phyloP scores from a whole-genome alignment of 2,888 invertebrate species.

The Synergus gifuensis region DNA sequence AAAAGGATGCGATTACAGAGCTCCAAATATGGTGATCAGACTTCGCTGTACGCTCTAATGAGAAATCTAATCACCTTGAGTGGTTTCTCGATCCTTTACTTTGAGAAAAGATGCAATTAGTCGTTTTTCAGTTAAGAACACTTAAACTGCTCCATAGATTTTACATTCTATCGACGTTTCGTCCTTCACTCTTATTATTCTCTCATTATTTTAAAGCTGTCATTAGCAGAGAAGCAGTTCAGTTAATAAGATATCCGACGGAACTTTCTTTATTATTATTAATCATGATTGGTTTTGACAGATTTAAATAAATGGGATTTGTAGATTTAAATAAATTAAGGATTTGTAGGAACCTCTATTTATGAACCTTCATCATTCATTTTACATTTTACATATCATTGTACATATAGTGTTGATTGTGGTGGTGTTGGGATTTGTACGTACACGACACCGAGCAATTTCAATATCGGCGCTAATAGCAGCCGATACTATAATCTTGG shows the following conservation, averaged over 20 bases:
- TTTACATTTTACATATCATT: too few species aligned
- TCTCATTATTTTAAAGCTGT: neutral
- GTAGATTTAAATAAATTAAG: too few species aligned
- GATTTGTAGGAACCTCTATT: too few species aligned
- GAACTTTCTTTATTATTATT: neutral
- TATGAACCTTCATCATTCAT: too few species aligned
- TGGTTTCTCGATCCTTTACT: conserved; percentile 21
- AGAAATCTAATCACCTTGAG: conserved; percentile 31
- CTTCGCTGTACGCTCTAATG: conserved; percentile 15
- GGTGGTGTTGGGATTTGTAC: neutral
- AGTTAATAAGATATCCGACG: neutral
- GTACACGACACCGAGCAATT: conserved; percentile 39
- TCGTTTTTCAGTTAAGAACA: conserved; percentile 19
- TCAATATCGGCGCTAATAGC: conserved; percentile 54
- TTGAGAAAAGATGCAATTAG: conserved; percentile 25
- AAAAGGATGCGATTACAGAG: conserved; percentile 25
- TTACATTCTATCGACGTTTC: neutral
- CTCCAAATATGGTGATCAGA: conserved; percentile 12
- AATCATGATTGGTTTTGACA: too few species aligned
- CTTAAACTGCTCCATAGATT: neutral
- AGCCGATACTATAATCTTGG: conserved; percentile 51
- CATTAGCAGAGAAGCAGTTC: neutral
- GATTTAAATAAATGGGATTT: too few species aligned
- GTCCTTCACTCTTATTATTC: neutral
- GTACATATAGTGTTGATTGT: neutral